Percentiles rank a stretch among this genome's conserved stretches.
Evolutionary conservation across 2,888 invertebrate genomes (phyloP).

Genomic region (Caenorhabditis sp.): DNA sequence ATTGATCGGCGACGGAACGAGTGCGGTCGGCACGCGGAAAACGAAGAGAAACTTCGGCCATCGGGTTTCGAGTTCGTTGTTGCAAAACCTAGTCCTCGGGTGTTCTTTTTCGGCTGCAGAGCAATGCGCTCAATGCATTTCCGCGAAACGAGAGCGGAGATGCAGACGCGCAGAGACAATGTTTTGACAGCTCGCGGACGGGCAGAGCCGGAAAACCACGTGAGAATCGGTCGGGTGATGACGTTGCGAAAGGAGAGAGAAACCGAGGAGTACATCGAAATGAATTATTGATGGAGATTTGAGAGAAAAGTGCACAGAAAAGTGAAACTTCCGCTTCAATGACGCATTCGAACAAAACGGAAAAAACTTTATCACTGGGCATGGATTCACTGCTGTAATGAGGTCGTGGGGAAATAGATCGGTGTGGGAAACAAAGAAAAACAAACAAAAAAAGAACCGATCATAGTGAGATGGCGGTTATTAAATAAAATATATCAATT

Average conservation of each 20-base stretch:
- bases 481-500: no score
- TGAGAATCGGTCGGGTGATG: conserved; percentile 27
- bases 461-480: no score
- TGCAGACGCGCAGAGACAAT: conserved; percentile 15
- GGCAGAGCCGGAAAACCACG: conserved; percentile 20
- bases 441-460: no score
- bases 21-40: no score
- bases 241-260: not conserved
- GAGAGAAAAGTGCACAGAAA: not conserved
- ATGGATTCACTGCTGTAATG: no score
- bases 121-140: no score
- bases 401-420: no score
- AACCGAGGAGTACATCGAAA: conserved; percentile 12
- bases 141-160: conserved; percentile 2
- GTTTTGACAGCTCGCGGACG: conserved; percentile 38
- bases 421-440: no score
- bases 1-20: conserved; percentile 36
- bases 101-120: not conserved
- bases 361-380: no score
- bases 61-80: no score
- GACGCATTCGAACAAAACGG: no score
- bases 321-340: not conserved
- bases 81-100: conserved; percentile 1
- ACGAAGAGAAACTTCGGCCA: not conserved
- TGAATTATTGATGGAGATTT: conserved; percentile 18